Evolutionary conservation across 1,140 invertebrate genomes (phyloP), one percentile per base, ranked within the genome.

Genomic region (Trichonephila inaurata): DNA sequence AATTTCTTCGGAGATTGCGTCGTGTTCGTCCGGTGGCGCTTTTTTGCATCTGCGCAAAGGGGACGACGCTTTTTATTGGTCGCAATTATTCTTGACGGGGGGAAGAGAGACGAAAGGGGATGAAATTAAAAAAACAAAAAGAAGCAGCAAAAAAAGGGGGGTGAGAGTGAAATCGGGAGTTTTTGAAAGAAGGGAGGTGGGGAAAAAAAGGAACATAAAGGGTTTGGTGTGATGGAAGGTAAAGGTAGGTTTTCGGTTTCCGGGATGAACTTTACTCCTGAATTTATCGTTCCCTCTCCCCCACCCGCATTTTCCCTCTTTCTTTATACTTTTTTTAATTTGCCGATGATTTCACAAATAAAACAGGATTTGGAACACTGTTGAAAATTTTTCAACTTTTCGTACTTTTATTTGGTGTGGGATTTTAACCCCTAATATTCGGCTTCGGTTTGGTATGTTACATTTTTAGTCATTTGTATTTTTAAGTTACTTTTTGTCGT

Each of bases 21-120:
- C 82, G 91, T 64, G 24, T 72, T 33, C 40, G 60, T 60, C 51
- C 62, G 83, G 82, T 62, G 91, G 91, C 91, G 91, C 91, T 92
- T 72, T 87, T 86, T 92, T 92, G 91, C 91, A 87, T 87, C 91
- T 92, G 91, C 91, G 91, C 91, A 92, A 92, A 92, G 64, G 81
- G 91, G 62, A 12, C 91, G 51, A 24, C 40, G 91, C 91, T 58
- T 92, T 92, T 92, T 92, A 92, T 92, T 92, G 91, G 91, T 92
- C 66, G 81, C 82, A 87, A 92, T 87, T 92, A 92, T 92, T 92
- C 83, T 62, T 10, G 60, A 91, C 69, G 69, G 16, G 72, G 72
- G 72, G 16, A 33, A 12, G 18, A 12, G 28, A 14, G 28, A 33
- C 18, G 33, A 33, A 33, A 40, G 33, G 24, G 66, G n/a, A 77